Base-by-base conservation (phyloP, 1,140 invertebrate genomes). In the Chionoecetes opilio region DNA sequence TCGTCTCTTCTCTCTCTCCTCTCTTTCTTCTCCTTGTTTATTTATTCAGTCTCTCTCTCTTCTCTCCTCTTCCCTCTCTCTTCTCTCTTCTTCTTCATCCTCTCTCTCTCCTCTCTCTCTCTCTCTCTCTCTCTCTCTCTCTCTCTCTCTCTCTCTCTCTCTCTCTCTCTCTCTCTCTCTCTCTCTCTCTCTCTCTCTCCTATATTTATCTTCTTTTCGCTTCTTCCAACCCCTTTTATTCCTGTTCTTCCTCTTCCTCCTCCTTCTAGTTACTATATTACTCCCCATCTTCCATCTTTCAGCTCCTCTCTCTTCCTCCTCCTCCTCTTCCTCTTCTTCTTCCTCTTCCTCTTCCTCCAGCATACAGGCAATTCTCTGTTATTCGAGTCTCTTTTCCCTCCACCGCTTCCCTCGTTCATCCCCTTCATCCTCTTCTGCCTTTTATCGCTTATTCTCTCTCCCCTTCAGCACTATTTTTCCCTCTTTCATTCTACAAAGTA, bases 91-190 rank as follows among this genome's bases (percentile, higher is more conserved):
- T 21, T 38, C 87, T 31, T 9, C 21, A 21, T 41, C 31, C 29
- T 37, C n/a, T 53, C 41, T 91, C 46, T 91, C 3, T 91, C 37
- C 11, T 91, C 17, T 32, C 26, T 32, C 63, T 38, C 63, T 17
- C 53, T 38, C 31, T 26, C 0, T 11, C 11, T n/a, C 2, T 38
- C 63, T 6, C n/a, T 9, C 91, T 31, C 46, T 82, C 91, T 1
- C 46, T 31, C 90, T 75, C 90, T n/a, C 46, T n/a, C 34, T 82
- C 91, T 34, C 46, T 34, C 91, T 82, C 91, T 75, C 34, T 75
- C 34, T 75, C 34, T 75, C 53, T 17, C 21, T 63, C 53, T 82
- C 91, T 82, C 0, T 75, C 91, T 82, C 53, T 21, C 32, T 75
- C 46, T 14, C 46, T 14, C 17, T 53, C 90, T 75, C 90, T 31